A percentile compares a stretch with the other conserved stretches of the same genome.
phyloP scores from a whole-genome alignment of 2,888 invertebrate genomes.

The Mythimna loreyi region DNA sequence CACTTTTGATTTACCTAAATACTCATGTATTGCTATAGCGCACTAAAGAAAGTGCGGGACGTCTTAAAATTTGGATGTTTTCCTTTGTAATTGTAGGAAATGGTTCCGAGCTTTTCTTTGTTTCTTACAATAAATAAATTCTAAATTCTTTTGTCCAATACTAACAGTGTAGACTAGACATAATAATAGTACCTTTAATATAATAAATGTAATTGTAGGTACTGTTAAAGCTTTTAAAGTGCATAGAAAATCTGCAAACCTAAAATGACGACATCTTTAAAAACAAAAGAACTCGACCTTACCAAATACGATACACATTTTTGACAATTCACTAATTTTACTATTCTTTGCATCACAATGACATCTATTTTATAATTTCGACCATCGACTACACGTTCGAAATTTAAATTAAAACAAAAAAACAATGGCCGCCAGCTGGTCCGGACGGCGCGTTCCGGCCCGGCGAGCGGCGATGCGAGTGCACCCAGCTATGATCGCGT shows the following conservation, averaged over 20 bases:
- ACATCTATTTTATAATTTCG: conserved; percentile 59
- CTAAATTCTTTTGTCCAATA: too few species aligned
- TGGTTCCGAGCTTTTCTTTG: too few species aligned
- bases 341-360: conserved; percentile 41
- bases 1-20: too few species aligned
- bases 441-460: conserved; percentile 75
- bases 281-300: conserved; percentile 21
- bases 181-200: too few species aligned
- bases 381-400: conserved; percentile 60
- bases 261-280: neutral
- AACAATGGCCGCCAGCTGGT: conserved; percentile 68
- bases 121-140: too few species aligned
- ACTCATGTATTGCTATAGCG: too few species aligned
- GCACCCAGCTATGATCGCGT: conserved; percentile 71
- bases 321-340: conserved; percentile 41
- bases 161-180: too few species aligned
- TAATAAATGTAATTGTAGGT: too few species aligned
- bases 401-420: conserved; percentile 63
- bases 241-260: neutral
- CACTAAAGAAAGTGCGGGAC: too few species aligned
- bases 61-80: too few species aligned
- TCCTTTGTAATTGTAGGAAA: too few species aligned
- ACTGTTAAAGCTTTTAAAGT: neutral
- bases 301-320: conserved; percentile 34
- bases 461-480: conserved; percentile 73